Base-by-base conservation (phyloP, 2,113 vertebrate genomes). In the Sminthopsis crassicaudata region DNA sequence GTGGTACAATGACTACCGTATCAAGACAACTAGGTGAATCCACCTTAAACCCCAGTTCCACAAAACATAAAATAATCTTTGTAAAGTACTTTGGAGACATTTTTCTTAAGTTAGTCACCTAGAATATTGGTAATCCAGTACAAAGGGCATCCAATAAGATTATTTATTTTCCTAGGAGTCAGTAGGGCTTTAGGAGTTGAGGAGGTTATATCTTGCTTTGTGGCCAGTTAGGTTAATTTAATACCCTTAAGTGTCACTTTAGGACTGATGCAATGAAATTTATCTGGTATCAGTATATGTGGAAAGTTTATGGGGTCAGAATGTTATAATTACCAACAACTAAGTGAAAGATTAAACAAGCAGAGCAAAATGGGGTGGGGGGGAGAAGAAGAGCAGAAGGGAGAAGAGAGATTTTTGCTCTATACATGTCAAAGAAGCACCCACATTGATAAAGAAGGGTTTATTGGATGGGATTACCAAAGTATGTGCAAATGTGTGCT, bases 331-430 rank as follows among this genome's bases (percentile, higher is more conserved):
- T 51, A 51, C 50, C 50, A 51, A 51, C 9, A 51, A 42, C 93
- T 50, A 88, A 95, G 46, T 90, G 50, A 94, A 91, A 96, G 95
- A 95, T 67, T 24, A 97, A 94, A 90, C 42, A 91, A 10, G 93
- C 1, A 36, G 11, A 76, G 91, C 53, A 11, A 60, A 92, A 88
- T 36, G 26, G 6, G 0, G 60, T 88, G 36, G 52, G 90, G 24
- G 27, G 27, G 11, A 36, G 57, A 67, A 12, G 14, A 12, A 67
- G 60, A 24, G 53, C 2, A 24, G 23, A 4, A 25, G 23, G 4
- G 53, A 54, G 53, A 67, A 54, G 53, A 67, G 60, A 36, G 60
- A 67, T 67, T 67, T 67, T 36, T 67, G 30, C 30, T 67, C 11
- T 67, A 27, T 36, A 36, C 30, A 67, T 67, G 30, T 67, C 60